Evolutionary conservation across 37 sponge, comb jelly and placozoan genomes (phyloP).

Genomic region (Crambe crambe): DNA sequence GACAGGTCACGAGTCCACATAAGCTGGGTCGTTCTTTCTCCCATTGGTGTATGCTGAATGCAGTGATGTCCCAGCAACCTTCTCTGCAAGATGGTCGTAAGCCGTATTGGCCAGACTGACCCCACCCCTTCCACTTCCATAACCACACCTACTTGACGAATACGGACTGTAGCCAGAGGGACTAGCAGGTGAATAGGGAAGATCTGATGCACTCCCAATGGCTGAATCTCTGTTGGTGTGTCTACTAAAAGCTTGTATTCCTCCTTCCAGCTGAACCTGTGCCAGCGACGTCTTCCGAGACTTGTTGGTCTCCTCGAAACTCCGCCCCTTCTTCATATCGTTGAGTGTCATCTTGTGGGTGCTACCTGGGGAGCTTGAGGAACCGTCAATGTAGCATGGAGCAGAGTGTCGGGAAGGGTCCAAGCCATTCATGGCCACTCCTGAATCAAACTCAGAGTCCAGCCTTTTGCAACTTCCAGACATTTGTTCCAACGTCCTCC

Average conservation of each 20-base stretch:
- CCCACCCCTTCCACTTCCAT: neutral
- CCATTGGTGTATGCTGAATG: neutral
- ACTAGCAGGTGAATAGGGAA: neutral
- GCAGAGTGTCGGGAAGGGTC: constrained; percentile 21
- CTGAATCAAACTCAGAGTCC: constrained; percentile 3
- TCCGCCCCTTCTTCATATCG: neutral
- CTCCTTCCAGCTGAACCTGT: neutral
- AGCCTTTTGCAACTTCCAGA: neutral
- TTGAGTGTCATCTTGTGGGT: neutral
- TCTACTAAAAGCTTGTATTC: no score
- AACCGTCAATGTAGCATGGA: neutral
- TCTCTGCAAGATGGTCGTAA: constrained; percentile 7
- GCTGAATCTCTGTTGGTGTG: constrained; percentile 6
- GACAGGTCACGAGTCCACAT: constrained; percentile 1
- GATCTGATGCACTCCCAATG: neutral
- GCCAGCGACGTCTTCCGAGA: neutral
- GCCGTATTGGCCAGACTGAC: constrained; percentile 1
- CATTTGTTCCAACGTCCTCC: neutral
- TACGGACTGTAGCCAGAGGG: neutral
- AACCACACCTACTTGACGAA: neutral
- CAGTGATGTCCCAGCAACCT: neutral
- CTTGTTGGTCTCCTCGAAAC: neutral
- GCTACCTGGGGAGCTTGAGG: neutral
- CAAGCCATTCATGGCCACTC: neutral
- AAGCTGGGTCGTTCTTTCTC: neutral